Percentiles rank a stretch among this genome's conserved stretches.
These are phyloP conservation scores for Danionella dracula DNA, from an alignment of 2,797 vertebrate genomes.

Conservation along the genomic window DNA sequence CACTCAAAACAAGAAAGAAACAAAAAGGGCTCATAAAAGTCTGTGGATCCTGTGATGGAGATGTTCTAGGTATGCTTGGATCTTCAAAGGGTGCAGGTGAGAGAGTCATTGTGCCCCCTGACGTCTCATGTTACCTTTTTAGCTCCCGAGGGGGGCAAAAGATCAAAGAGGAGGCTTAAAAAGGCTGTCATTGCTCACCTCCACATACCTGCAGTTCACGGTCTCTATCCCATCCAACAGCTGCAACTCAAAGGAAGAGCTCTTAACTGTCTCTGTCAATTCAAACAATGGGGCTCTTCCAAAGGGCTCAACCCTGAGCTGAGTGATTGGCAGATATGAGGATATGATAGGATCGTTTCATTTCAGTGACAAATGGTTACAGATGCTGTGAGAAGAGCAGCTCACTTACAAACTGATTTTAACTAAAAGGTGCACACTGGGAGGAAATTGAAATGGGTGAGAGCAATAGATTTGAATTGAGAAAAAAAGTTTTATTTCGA, in stretches of 20 bases:
- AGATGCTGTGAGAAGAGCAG: not conserved
- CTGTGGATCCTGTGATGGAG: slow-evolving; percentile 61
- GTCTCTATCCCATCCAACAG: slow-evolving; percentile 29
- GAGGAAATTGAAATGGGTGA: too few relatives aligned
- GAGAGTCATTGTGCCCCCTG: slow-evolving; percentile 69
- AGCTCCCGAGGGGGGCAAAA: slow-evolving; percentile 60
- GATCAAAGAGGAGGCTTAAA: slow-evolving; percentile 70
- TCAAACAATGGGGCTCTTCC: slow-evolving; percentile 44
- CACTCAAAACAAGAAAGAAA: slow-evolving; percentile 67
- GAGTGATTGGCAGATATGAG: slow-evolving; percentile 35
- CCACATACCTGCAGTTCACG: slow-evolving; percentile 44
- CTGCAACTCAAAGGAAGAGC: slow-evolving; percentile 34
- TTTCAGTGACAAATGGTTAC: slow-evolving; percentile 6
- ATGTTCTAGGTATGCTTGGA: slow-evolving; percentile 66
- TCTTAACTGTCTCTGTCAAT: slow-evolving; percentile 45
- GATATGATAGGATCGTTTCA: slow-evolving; percentile 28
- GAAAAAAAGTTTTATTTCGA: too few relatives aligned
- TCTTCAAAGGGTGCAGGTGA: slow-evolving; percentile 81
- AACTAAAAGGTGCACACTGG: not conserved
- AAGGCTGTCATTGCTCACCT: slow-evolving; percentile 56
- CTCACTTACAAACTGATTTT: not conserved
- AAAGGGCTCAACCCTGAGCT: slow-evolving; percentile 26
- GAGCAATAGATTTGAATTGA: too few relatives aligned
- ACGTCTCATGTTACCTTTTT: slow-evolving; percentile 75
- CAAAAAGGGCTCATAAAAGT: slow-evolving; percentile 42